Percentiles rank a stretch among this genome's conserved stretches.
These are phyloP conservation scores for Tromatobia lineatoria DNA, from an alignment of 2,888 invertebrate species.

Conservation along the genomic window DNA sequence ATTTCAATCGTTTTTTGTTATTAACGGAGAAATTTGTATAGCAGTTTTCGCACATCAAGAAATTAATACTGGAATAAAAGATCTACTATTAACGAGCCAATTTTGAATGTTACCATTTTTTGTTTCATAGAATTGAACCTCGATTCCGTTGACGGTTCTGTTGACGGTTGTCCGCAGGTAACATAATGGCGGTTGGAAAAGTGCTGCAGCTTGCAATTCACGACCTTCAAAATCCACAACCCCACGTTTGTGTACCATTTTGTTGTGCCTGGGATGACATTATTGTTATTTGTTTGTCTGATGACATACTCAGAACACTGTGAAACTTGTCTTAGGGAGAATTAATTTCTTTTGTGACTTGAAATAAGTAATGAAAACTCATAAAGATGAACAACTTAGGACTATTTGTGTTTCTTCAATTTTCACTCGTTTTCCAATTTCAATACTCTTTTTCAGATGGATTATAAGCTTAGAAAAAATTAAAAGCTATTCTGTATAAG, in stretches of 20 bases:
- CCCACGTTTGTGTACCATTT: constrained; percentile 67
- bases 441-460: too few relatives aligned
- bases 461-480: too few relatives aligned
- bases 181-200: constrained; percentile 77
- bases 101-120: constrained; percentile 70
- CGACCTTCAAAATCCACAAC: constrained; percentile 75
- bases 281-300: background rate
- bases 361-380: too few relatives aligned
- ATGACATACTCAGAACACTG: too few relatives aligned
- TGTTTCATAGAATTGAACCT: constrained; percentile 72
- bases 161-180: constrained; percentile 75
- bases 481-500: too few relatives aligned
- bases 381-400: too few relatives aligned
- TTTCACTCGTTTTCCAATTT: too few relatives aligned
- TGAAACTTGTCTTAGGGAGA: too few relatives aligned
- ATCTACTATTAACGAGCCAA: background rate
- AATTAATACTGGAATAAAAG: background rate
- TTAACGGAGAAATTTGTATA: background rate
- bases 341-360: too few relatives aligned
- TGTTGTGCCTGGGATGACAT: constrained; percentile 67
- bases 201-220: constrained; percentile 75
- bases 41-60: background rate
- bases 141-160: constrained; percentile 74
- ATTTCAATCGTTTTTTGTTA: too few relatives aligned
- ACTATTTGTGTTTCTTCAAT: too few relatives aligned